These are phyloP conservation scores for Philypnodon macrostomus DNA, from an alignment of 2,797 vertebrate species.

Conservation along the genomic window DNA sequence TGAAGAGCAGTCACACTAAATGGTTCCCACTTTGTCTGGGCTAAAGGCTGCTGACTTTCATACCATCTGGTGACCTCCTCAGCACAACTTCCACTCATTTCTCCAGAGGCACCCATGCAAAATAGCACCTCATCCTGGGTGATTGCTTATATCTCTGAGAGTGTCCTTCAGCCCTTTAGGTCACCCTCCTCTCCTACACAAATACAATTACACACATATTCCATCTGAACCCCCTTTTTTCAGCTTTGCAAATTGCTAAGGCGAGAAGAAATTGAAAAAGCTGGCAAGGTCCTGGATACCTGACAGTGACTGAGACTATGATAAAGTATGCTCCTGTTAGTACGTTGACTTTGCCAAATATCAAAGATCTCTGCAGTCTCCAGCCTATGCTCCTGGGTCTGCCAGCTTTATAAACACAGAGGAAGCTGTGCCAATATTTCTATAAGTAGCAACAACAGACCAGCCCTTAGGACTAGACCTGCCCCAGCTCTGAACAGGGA, in stretches of 20 bases:
- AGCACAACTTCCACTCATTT: slow-evolving; percentile 54
- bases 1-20: slow-evolving; percentile 40
- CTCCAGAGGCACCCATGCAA: slow-evolving; percentile 52
- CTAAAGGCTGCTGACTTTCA: slow-evolving; percentile 67
- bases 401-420: slow-evolving; percentile 65
- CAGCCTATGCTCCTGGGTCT: slow-evolving; percentile 43
- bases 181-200: slow-evolving; percentile 65
- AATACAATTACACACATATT: slow-evolving; percentile 71
- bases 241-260: slow-evolving; percentile 68
- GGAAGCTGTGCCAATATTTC: slow-evolving; percentile 52
- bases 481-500: slow-evolving; percentile 54
- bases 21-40: slow-evolving; percentile 37
- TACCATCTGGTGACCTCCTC: slow-evolving; percentile 73
- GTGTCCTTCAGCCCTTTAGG: slow-evolving; percentile 72
- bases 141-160: slow-evolving; percentile 58
- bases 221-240: slow-evolving; percentile 64
- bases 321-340: slow-evolving; percentile 76
- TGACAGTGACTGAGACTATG: slow-evolving; percentile 76
- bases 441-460: slow-evolving; percentile 56
- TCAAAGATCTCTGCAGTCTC: slow-evolving; percentile 65
- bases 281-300: slow-evolving; percentile 70
- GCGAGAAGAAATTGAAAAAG: slow-evolving; percentile 73
- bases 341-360: slow-evolving; percentile 73
- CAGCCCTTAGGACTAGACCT: slow-evolving; percentile 50
- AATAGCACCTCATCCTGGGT: slow-evolving; percentile 50